Evolutionary conservation across 1,140 invertebrate species (phyloP).

Genomic region (Lepidotrigona ventralis): DNA sequence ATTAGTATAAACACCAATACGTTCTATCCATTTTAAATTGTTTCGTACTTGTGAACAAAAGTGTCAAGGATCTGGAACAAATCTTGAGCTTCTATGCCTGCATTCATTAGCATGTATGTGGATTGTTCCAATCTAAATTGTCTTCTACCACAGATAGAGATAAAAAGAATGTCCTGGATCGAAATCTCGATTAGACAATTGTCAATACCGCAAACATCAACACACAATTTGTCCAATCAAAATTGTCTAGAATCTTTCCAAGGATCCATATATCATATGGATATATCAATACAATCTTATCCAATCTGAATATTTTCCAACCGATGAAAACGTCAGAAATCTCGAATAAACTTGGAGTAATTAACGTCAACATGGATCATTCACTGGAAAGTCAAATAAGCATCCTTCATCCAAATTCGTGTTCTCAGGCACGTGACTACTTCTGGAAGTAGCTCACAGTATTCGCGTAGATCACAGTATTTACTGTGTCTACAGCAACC

Average conservation of each 20-base stretch:
- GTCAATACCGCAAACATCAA: too few species aligned
- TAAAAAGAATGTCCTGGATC: too few species aligned
- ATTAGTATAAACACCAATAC: not conserved
- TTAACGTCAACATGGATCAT: not conserved
- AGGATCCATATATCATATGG: not conserved
- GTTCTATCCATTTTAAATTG: not conserved
- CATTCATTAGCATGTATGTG: not conserved
- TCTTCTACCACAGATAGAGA: too few species aligned
- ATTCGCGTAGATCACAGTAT: not conserved
- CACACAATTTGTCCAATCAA: too few species aligned
- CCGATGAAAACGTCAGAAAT: not conserved
- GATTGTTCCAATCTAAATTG: not conserved
- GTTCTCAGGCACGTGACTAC: not conserved
- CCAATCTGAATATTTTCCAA: not conserved
- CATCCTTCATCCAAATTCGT: not conserved
- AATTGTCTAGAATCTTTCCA: too few species aligned
- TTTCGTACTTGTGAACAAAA: not conserved
- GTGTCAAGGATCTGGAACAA: not conserved
- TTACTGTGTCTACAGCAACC: not conserved
- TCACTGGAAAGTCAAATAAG: not conserved
- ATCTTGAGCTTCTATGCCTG: not conserved
- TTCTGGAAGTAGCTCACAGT: not conserved
- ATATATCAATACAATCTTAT: not conserved
- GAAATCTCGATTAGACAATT: too few species aligned
- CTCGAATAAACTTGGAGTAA: not conserved